A percentile compares a stretch with the other conserved stretches of the same genome.
phyloP scores from a whole-genome alignment of 2,888 invertebrate species.

The Temnothorax rugatulus region DNA sequence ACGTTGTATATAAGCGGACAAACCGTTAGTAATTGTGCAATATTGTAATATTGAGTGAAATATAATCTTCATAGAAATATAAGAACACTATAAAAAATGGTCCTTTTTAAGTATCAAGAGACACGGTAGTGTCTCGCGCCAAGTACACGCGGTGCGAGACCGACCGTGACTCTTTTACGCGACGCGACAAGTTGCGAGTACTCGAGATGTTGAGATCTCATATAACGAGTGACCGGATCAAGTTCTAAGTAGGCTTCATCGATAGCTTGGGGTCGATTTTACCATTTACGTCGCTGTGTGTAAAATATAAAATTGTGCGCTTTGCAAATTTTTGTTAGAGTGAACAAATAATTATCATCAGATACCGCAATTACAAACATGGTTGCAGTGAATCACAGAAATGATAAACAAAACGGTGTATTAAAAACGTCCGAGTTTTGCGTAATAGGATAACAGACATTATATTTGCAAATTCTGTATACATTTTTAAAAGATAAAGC shows the following conservation, averaged over 20 bases:
- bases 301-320: conserved; percentile 7
- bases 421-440: conserved; percentile 13
- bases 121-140: no score
- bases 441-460: background rate
- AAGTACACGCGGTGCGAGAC: no score
- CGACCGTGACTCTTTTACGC: no score
- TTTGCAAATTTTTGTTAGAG: background rate
- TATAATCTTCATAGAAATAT: conserved; percentile 16
- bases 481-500: background rate
- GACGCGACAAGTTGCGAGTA: no score
- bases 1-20: conserved; percentile 4
- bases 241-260: no score
- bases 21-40: conserved; percentile 45
- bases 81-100: conserved; percentile 4
- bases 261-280: no score
- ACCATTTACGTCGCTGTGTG: background rate
- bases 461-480: conserved; percentile 17
- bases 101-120: background rate
- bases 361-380: conserved; percentile 15
- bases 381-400: conserved; percentile 15
- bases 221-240: no score
- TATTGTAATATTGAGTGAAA: conserved; percentile 8
- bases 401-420: conserved; percentile 1
- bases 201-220: no score
- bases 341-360: conserved; percentile 10